Evolutionary conservation across 2,888 invertebrate species (phyloP), one percentile per base, ranked within the genome.

Genomic region (Criorhina ranunculi): DNA sequence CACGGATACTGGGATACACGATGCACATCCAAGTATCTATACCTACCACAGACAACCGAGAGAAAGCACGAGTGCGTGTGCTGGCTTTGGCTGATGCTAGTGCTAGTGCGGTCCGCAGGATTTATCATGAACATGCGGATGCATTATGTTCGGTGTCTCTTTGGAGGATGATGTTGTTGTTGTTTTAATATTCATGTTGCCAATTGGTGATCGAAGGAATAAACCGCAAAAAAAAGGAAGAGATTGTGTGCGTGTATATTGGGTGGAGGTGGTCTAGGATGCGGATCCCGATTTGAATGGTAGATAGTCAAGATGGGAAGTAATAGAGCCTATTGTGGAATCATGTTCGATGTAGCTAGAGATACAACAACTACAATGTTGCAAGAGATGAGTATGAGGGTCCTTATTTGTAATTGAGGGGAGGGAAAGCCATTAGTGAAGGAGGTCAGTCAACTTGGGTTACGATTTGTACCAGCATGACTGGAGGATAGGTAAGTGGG

Each of bases 111-210:
- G 67, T 64, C 64, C 64, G 79, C 83, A 80, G 85, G 85, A 85
- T 85, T 85, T 85, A 85, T 85, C 85, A 75, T 70, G 37, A 85
- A 79, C 85, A 85, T 85, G 85, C 75, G 70, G 85, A 80, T 80
- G 75, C 85, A 80, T 79, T 59, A 79, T 85, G 85, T 85, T 85
- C 67, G 76, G 60, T 79, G 80, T 85, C 75, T 80, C 75, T 76
- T 80, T 46, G 51, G 79, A 44, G 29, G 51, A 59, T 77, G 82
- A 72, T 77, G 46, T 66, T 57, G 55, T 57, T 64, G 67, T 59
- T 76, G 37, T 57, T 53, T 33, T 72, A 60, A 73, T 62, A 77
- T 75, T 73, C 83, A 64, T 79, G 78, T 83, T 75, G 78, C 69
- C 78, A 83, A 83, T 83, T 83, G 78, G 69, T 67, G 70, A 83